Conservation (phyloP, 2,797 vertebrate species). For the Gadopsis bispinosus region DNA sequence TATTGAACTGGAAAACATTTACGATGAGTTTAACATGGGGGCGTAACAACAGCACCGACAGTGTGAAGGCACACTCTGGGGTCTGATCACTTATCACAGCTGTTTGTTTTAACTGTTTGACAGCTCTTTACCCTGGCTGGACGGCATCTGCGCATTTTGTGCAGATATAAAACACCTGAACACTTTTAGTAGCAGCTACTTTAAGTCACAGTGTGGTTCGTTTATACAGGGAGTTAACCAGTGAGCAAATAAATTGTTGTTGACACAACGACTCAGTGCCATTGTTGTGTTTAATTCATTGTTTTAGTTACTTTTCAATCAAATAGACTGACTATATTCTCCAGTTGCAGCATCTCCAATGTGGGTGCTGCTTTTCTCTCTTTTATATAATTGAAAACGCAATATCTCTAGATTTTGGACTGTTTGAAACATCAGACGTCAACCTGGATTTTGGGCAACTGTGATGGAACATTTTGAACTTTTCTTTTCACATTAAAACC, state of each 20-base stretch:
- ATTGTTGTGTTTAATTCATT: neutral
- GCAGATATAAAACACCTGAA: neutral
- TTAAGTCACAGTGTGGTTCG: neutral
- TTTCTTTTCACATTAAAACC: neutral
- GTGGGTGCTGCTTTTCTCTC: neutral
- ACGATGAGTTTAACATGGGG: slow-evolving; percentile 22
- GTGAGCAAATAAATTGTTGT: neutral
- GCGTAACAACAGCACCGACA: slow-evolving; percentile 9
- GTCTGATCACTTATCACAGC: neutral
- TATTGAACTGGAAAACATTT: slow-evolving; percentile 33
- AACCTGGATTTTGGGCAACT: neutral
- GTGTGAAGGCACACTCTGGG: neutral
- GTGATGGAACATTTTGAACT: no score
- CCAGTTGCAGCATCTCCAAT: neutral
- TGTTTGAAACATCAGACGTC: neutral
- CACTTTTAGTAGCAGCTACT: neutral
- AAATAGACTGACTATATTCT: neutral
- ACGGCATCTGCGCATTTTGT: neutral
- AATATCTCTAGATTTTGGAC: neutral
- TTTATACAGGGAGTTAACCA: neutral
- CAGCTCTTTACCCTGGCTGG: neutral
- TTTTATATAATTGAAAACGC: neutral
- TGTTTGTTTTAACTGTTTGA: slow-evolving; percentile 25
- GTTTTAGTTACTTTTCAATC: neutral
- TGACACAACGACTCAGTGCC: neutral